Conservation (phyloP, 2,888 invertebrate species). For the Ophion slaviceki region DNA sequence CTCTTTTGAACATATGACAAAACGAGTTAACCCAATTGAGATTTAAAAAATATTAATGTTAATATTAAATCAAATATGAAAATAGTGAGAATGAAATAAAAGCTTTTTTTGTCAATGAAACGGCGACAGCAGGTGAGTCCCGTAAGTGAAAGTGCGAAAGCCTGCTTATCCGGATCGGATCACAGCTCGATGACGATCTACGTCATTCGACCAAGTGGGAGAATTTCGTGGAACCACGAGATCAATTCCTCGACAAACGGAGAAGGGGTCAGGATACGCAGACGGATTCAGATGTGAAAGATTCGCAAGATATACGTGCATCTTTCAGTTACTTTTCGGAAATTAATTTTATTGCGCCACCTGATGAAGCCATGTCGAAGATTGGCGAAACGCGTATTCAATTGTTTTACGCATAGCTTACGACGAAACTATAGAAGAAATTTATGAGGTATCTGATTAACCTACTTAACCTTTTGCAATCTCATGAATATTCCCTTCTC, state of each 20-base stretch:
- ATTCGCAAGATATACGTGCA: constrained; percentile 3
- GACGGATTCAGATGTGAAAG: constrained; percentile 24
- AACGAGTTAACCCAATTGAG: background rate
- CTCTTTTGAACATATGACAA: too few relatives aligned
- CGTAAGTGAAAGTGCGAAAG: constrained; percentile 60
- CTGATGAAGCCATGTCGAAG: background rate
- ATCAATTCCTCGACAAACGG: constrained; percentile 51
- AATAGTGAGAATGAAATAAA: background rate
- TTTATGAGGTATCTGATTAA: constrained; percentile 57
- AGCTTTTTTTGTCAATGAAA: constrained; percentile 44
- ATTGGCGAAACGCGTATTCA: background rate
- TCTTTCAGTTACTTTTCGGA: constrained; percentile 24
- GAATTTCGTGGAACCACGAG: constrained; percentile 60
- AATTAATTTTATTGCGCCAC: constrained; percentile 40
- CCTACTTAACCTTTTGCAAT: constrained; percentile 64
- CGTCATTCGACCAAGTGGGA: constrained; percentile 53
- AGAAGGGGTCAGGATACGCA: constrained; percentile 38
- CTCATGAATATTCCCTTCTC: background rate
- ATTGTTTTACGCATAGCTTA: background rate
- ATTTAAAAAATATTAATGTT: background rate
- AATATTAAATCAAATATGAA: constrained; percentile 16
- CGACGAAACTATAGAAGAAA: background rate
- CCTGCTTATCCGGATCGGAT: constrained; percentile 51
- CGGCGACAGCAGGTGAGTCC: constrained; percentile 41
- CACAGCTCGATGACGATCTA: constrained; percentile 43